These are phyloP conservation scores for Onychostoma macrolepis DNA, from an alignment of 2,113 vertebrate species.

Conservation along the genomic window DNA sequence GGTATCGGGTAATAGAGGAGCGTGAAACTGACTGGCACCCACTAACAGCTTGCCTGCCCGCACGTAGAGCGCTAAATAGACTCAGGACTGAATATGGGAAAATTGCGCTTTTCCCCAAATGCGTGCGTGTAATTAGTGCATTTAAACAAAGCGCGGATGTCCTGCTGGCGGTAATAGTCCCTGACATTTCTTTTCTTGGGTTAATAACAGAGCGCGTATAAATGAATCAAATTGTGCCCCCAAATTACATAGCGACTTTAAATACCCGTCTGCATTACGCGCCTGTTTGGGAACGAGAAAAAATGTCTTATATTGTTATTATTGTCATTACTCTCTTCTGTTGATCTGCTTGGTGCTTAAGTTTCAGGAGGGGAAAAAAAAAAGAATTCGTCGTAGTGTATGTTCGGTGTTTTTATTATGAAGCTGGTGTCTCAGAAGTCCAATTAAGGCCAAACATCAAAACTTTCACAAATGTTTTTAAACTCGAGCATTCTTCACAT, in stretches of 20 bases:
- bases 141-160: conserved; percentile 84
- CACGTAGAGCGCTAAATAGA: conserved; percentile 67
- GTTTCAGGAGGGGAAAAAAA: conserved; percentile 63
- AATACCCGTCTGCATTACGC: conserved; percentile 81
- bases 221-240: conserved; percentile 84
- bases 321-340: conserved; percentile 74
- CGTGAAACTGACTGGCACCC: conserved; percentile 60
- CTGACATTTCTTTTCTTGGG: conserved; percentile 83
- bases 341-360: conserved; percentile 73
- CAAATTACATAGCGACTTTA: conserved; percentile 84
- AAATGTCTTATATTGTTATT: conserved; percentile 80
- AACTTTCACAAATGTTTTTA: conserved; percentile 14
- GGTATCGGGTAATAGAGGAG: conserved; percentile 57
- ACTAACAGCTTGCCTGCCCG: conserved; percentile 73
- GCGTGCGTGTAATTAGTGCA: conserved; percentile 81
- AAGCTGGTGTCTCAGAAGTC: neutral
- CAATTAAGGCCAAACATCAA: conserved; percentile 35
- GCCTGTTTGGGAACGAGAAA: conserved; percentile 76
- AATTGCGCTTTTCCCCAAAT: conserved; percentile 73
- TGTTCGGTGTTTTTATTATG: conserved; percentile 26
- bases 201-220: conserved; percentile 85
- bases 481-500: neutral
- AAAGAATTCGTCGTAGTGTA: conserved; percentile 51
- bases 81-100: conserved; percentile 73
- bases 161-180: conserved; percentile 82